phyloP scores from a whole-genome alignment of 2,113 vertebrate species.

The Scalopus aquaticus region DNA sequence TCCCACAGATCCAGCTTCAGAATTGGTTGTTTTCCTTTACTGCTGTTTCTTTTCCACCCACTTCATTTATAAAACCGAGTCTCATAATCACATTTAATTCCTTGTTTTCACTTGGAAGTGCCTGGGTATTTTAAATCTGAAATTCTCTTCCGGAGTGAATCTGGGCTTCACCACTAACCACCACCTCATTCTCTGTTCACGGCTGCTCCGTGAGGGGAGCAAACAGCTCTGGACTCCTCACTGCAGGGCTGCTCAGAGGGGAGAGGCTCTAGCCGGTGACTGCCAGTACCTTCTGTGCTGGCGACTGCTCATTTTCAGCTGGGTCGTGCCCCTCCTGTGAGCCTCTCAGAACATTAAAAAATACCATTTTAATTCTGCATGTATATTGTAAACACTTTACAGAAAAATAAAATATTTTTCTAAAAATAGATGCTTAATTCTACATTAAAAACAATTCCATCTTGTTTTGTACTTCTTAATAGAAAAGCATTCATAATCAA shows the following conservation, averaged over 20 bases:
- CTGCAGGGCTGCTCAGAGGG: background rate
- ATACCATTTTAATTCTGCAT: background rate
- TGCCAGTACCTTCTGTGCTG: too few relatives aligned
- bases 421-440: conserved; percentile 48
- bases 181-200: background rate
- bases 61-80: background rate
- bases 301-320: too few relatives aligned
- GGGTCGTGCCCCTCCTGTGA: too few relatives aligned
- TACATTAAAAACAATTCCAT: conserved; percentile 26
- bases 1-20: background rate
- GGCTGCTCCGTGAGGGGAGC: background rate
- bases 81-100: background rate
- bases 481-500: conserved; percentile 59
- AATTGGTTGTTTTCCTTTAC: background rate
- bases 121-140: background rate
- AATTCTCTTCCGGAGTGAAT: background rate
- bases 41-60: background rate
- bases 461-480: conserved; percentile 39
- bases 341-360: background rate
- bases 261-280: too few relatives aligned
- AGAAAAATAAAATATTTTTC: conserved; percentile 31
- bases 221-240: too few relatives aligned
- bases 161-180: background rate
- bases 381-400: background rate
- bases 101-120: background rate